A percentile compares a stretch with the other conserved stretches of the same genome.
Conservation (phyloP, 2,113 vertebrate genomes). For the Pholis gunnellus region DNA sequence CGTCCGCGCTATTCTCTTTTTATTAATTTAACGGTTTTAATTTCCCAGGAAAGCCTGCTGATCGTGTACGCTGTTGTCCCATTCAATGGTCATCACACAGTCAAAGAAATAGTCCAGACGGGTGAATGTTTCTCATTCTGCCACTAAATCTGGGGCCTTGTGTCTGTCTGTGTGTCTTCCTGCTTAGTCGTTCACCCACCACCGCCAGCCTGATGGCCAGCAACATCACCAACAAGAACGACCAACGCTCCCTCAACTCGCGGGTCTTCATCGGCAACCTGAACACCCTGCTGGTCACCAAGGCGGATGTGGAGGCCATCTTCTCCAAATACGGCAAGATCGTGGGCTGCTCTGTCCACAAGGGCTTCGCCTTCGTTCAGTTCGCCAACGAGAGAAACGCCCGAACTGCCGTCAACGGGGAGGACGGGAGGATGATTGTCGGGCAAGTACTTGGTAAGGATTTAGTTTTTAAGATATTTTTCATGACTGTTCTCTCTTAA, state of each 20-base stretch:
- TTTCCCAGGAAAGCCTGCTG: background rate
- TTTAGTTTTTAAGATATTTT: background rate
- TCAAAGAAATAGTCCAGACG: background rate
- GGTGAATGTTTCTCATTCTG: background rate
- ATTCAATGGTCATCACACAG: background rate
- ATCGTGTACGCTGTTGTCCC: background rate
- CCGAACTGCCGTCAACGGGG: slow-evolving; percentile 86
- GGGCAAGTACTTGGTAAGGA: slow-evolving; percentile 91
- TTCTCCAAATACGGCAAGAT: slow-evolving; percentile 93
- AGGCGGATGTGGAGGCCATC: slow-evolving; percentile 91
- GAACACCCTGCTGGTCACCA: slow-evolving; percentile 92
- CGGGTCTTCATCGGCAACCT: slow-evolving; percentile 94
- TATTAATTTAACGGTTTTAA: background rate
- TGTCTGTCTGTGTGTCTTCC: slow-evolving; percentile 11
- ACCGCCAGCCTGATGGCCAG: slow-evolving; percentile 86
- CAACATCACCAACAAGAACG: slow-evolving; percentile 94
- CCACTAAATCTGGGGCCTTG: slow-evolving; percentile 16
- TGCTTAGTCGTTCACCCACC: slow-evolving; percentile 72
- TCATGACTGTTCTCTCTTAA: background rate
- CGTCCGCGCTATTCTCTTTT: background rate
- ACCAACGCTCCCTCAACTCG: slow-evolving; percentile 91
- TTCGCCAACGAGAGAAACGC: slow-evolving; percentile 90
- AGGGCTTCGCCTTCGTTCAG: slow-evolving; percentile 93
- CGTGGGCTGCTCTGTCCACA: slow-evolving; percentile 93
- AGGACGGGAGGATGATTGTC: slow-evolving; percentile 92